A percentile compares a stretch with the other conserved stretches of the same genome.
Conservation (phyloP, 2,797 vertebrate genomes). For the Acomys russatus region DNA sequence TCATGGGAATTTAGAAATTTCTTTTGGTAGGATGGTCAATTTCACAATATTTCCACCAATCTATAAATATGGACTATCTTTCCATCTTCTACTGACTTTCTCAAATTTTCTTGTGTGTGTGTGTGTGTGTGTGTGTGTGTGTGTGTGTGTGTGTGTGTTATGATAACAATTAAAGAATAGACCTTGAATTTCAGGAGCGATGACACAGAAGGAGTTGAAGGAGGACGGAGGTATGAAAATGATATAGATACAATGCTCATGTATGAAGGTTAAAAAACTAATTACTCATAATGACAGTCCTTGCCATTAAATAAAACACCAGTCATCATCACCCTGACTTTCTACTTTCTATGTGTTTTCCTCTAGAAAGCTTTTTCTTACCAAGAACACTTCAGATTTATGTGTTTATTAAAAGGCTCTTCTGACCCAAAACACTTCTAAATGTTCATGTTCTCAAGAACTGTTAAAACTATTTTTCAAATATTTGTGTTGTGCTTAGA, state of each 20-base stretch:
- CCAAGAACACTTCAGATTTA: neutral
- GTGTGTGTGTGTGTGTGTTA: neutral
- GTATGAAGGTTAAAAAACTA: neutral
- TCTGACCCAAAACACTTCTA: neutral
- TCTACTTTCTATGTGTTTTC: neutral
- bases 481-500: slow-evolving; percentile 25
- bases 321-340: neutral
- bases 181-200: neutral
- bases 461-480: slow-evolving; percentile 58
- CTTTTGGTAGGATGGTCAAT: neutral
- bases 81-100: neutral
- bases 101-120: too few species aligned
- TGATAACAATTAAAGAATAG: neutral
- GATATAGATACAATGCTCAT: neutral
- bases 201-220: neutral
- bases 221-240: rapidly evolving
- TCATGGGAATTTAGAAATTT: too few species aligned
- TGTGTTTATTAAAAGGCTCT: neutral
- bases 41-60: neutral
- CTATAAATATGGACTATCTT: neutral
- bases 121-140: neutral
- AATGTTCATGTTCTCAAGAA: slow-evolving; percentile 15
- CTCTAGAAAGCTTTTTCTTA: neutral
- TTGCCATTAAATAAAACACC: neutral
- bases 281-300: neutral